Evolutionary conservation across 2,888 invertebrate genomes (phyloP).

Genomic region (Epirrhoe alternata): DNA sequence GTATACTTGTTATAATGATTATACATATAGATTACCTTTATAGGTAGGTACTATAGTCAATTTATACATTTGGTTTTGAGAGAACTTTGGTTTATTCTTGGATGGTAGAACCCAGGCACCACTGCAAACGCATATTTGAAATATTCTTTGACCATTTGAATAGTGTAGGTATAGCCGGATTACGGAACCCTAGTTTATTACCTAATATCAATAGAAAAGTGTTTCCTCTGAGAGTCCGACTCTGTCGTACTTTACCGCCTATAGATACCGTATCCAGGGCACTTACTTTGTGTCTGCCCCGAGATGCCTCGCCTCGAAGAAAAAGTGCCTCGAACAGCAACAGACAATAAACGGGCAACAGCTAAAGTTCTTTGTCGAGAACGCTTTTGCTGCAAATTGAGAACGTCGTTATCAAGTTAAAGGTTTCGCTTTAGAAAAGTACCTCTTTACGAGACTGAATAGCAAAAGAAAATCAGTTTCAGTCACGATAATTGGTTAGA

Average conservation of each 20-base stretch:
- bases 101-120: no score
- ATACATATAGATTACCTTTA: no score
- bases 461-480: conserved; percentile 23
- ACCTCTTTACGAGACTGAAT: conserved; percentile 21
- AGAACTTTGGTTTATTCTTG: no score
- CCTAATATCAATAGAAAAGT: no score
- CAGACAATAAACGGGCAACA: conserved; percentile 44
- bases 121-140: no score
- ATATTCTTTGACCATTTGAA: no score
- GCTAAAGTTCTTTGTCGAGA: conserved; percentile 38
- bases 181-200: no score
- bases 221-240: conserved; percentile 7
- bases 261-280: conserved; percentile 28
- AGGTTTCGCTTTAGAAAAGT: conserved; percentile 34
- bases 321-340: conserved; percentile 41
- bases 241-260: conserved; percentile 39
- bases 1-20: no score
- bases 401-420: conserved; percentile 40
- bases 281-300: conserved; percentile 42
- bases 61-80: no score
- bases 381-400: conserved; percentile 35
- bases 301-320: conserved; percentile 39
- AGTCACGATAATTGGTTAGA: conserved; percentile 25
- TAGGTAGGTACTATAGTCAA: no score
- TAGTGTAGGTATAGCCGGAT: no score